Evolutionary conservation across 2,888 invertebrate genomes (phyloP), one percentile per base, ranked within the genome.

Genomic region (Amphipyra berbera): DNA sequence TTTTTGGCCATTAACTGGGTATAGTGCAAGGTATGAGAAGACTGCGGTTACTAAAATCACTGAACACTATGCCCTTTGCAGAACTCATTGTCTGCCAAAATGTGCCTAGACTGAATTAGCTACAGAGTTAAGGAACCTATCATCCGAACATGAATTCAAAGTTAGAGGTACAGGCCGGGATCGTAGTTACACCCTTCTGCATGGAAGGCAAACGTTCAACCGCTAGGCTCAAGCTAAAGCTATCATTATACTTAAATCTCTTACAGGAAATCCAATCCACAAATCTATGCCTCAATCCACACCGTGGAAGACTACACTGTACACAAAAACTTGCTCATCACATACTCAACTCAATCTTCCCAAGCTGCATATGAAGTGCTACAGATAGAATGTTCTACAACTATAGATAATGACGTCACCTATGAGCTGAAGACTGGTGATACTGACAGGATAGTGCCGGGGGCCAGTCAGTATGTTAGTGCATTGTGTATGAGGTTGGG

Each of bases 281-380:
- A 84, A 59, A 88, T 93, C 38, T 92, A 87, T 40, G 52, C 77
- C 7, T 70, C 85, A 21, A 82, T 93, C 47, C 79, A 86, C 8
- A 74, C 85, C 7, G 73, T 91, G 50, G 93, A 93, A 78, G 87
- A 90, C 12, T 95, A 90, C 53, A 79, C 78, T 1, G 84, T 91
- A 13, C 87, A 93, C 64, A 91, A 91, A 41, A 95, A 95, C 71
- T 79, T 95, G 13, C 79, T 95, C 0, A 84, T 95, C 14, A 83
- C 85, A 3, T 94, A 92, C 60, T 89, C 94, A 1, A 89, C 94
- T 0, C 89, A 91, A 58, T 88, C 91, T 0, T 87, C 90, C 0
- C 83, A 90, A 44, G 86, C 90, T 0, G 94, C 94, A 0, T 95
- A 94, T n/a, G 94, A 95, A 79, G 85, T 90, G 0, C 71, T 94